These are phyloP conservation scores for Cyclura pinguis DNA, from an alignment of 2,797 vertebrate genomes.

Conservation along the genomic window DNA sequence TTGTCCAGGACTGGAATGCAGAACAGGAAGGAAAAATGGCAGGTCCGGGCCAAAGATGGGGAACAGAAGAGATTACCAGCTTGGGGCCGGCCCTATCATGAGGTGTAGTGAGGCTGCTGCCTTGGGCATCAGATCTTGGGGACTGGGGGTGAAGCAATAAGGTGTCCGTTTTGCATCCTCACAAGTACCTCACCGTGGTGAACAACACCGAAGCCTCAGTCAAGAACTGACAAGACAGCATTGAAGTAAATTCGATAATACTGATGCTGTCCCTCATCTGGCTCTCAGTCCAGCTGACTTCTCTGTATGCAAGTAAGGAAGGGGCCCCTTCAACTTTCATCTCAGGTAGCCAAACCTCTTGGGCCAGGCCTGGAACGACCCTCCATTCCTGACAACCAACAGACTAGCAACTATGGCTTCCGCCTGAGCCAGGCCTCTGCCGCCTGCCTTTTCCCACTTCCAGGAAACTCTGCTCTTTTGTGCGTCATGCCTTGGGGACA, in stretches of 20 bases:
- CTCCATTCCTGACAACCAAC: neutral
- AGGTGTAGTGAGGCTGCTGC: neutral
- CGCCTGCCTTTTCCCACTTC: neutral
- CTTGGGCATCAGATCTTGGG: neutral
- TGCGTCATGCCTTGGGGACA: neutral
- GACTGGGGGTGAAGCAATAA: no score
- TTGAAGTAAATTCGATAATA: neutral
- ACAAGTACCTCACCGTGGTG: no score
- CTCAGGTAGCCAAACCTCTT: neutral
- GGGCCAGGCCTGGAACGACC: no score
- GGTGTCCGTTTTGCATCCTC: no score
- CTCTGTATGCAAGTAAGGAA: neutral
- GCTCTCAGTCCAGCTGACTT: neutral
- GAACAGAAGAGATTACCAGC: neutral
- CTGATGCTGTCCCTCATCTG: no score
- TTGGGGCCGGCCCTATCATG: neutral
- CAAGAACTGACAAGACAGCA: neutral
- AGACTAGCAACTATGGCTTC: neutral
- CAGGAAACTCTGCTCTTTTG: no score
- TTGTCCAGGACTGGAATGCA: neutral
- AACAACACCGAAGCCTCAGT: no score
- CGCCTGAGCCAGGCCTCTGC: neutral
- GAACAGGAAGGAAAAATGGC: neutral
- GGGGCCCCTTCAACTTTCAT: neutral
- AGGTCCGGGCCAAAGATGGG: no score